Percentiles rank a stretch among this genome's conserved stretches.
Conservation (phyloP, 2,113 vertebrate species). For the Riparia riparia region DNA sequence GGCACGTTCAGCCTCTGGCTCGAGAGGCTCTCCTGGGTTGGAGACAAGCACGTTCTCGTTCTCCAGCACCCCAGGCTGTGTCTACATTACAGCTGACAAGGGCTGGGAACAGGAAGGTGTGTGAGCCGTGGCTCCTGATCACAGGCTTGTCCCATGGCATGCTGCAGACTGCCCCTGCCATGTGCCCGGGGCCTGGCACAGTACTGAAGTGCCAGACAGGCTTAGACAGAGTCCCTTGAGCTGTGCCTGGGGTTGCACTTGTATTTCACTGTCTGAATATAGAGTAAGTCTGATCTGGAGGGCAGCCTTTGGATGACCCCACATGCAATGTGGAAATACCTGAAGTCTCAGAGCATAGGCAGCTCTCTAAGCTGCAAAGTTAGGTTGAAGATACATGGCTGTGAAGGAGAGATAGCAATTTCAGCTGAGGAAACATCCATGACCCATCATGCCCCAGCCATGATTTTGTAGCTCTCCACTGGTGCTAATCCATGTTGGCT, state of each 20-base stretch:
- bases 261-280: not conserved
- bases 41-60: not conserved
- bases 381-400: not conserved
- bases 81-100: not conserved
- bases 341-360: not conserved
- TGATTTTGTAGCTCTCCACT: conserved; percentile 17
- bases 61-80: not conserved
- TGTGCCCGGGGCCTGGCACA: not conserved
- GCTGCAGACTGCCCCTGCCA: not conserved
- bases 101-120: not conserved
- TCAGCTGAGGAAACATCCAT: conserved; percentile 40
- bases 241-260: not conserved
- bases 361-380: not conserved
- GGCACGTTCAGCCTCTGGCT: not conserved
- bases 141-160: not conserved
- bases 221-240: not conserved
- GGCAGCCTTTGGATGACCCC: conserved; percentile 15
- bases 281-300: not conserved
- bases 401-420: not conserved
- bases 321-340: not conserved
- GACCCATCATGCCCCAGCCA: conserved; percentile 22
- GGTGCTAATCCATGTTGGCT: conserved; percentile 58
- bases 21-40: not conserved
- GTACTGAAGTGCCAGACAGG: not conserved
- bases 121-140: not conserved